A percentile compares a stretch with the other conserved stretches of the same genome.
Evolutionary conservation across 2,113 vertebrate species (phyloP).

Genomic region (Anser brachyrhynchus): DNA sequence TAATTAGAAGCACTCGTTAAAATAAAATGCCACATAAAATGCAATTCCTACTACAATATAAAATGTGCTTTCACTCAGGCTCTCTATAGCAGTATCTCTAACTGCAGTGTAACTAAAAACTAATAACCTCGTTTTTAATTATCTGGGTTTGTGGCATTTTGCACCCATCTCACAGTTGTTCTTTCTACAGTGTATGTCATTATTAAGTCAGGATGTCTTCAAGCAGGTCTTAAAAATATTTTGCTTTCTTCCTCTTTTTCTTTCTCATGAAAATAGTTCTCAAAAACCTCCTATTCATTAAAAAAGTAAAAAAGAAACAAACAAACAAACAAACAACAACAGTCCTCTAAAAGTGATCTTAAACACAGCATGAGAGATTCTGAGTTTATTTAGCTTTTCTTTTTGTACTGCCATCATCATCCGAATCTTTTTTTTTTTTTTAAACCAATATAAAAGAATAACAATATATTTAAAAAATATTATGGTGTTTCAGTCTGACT

Average conservation of each 20-base stretch:
- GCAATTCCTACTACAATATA: slow-evolving; percentile 20
- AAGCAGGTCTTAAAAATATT: slow-evolving; percentile 65
- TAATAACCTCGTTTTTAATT: slow-evolving; percentile 78
- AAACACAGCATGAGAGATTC: slow-evolving; percentile 45
- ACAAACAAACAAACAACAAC: background rate
- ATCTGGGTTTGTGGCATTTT: slow-evolving; percentile 68
- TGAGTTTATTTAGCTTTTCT: slow-evolving; percentile 56
- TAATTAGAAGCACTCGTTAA: slow-evolving; percentile 46
- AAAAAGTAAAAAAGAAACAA: slow-evolving; percentile 43
- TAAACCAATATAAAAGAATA: background rate
- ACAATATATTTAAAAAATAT: background rate
- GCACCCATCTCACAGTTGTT: slow-evolving; percentile 55
- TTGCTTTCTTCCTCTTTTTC: background rate
- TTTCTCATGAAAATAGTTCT: slow-evolving; percentile 32
- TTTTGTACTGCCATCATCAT: slow-evolving; percentile 32
- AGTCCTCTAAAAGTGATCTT: slow-evolving; percentile 57
- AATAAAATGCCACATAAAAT: slow-evolving; percentile 63
- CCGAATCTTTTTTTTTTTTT: background rate
- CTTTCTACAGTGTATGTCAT: slow-evolving; percentile 54
- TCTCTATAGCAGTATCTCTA: slow-evolving; percentile 56
- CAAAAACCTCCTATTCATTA: slow-evolving; percentile 47
- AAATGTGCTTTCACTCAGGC: slow-evolving; percentile 18
- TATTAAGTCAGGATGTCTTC: slow-evolving; percentile 69
- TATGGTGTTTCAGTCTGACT: slow-evolving; percentile 22
- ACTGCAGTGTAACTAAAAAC: slow-evolving; percentile 65